Percentiles rank a stretch among this genome's conserved stretches.
These are phyloP conservation scores for Romanogobio albipinnatus DNA, from an alignment of 2,113 vertebrate species.

Conservation along the genomic window DNA sequence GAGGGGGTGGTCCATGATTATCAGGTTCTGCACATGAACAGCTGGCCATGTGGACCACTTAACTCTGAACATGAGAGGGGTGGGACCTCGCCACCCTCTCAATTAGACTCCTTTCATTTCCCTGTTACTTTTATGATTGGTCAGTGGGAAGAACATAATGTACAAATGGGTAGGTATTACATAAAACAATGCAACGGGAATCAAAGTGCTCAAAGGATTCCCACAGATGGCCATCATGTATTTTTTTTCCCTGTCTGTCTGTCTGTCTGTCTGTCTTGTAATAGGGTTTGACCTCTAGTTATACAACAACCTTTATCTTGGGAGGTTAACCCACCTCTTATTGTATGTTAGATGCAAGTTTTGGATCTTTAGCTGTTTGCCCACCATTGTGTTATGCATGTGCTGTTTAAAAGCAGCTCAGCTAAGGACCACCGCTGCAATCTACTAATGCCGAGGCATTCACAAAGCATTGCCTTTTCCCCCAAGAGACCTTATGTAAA, in stretches of 20 bases:
- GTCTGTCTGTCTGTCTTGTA: slow-evolving; percentile 25
- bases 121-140: slow-evolving; percentile 44
- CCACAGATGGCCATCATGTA: slow-evolving; percentile 16
- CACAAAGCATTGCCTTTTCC: slow-evolving; percentile 20
- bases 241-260: slow-evolving; percentile 11
- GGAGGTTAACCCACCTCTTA: not conserved
- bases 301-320: not conserved
- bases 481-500: slow-evolving; percentile 46
- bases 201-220: slow-evolving; percentile 2
- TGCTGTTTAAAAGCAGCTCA: slow-evolving; percentile 1
- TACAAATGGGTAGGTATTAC: slow-evolving; percentile 51
- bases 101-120: slow-evolving; percentile 52
- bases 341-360: slow-evolving; percentile 11
- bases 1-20: slow-evolving; percentile 54
- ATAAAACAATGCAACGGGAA: slow-evolving; percentile 29
- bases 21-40: slow-evolving; percentile 57
- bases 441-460: slow-evolving; percentile 31
- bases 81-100: slow-evolving; percentile 50
- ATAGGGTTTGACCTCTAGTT: slow-evolving; percentile 7
- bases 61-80: slow-evolving; percentile 53
- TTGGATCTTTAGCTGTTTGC: not conserved
- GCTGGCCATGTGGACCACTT: slow-evolving; percentile 57
- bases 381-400: not conserved
- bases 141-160: slow-evolving; percentile 50
- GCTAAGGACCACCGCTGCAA: not conserved